phyloP scores from a whole-genome alignment of 2,888 invertebrate species.

The Seladonia tumulorum region DNA sequence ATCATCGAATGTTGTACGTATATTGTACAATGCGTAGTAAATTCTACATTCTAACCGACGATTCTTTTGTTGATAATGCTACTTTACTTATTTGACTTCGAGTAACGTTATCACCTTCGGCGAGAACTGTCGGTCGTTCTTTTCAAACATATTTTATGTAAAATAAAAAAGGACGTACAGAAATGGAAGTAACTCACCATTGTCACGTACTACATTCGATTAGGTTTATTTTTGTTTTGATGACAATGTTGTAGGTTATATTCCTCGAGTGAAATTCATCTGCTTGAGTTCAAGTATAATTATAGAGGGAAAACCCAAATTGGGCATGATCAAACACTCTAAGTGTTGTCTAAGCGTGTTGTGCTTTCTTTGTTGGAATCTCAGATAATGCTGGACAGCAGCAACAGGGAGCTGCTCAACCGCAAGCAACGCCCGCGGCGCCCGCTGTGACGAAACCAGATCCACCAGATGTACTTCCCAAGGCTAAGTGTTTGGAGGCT shows the following conservation, averaged over 20 bases:
- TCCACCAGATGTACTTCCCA: conserved; percentile 97
- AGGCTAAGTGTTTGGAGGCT: conserved; percentile 99
- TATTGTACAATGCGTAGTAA: conserved; percentile 56
- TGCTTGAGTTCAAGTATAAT: conserved; percentile 67
- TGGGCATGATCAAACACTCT: conserved; percentile 85
- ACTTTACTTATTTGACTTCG: conserved; percentile 40
- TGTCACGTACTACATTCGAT: conserved; percentile 75
- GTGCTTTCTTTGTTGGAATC: conserved; percentile 85
- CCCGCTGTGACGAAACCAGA: conserved; percentile 91
- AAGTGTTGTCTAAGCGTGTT: conserved; percentile 85
- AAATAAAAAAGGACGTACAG: conserved; percentile 61
- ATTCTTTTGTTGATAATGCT: conserved; percentile 68
- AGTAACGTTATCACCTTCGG: conserved; percentile 64
- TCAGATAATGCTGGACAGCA: conserved; percentile 85
- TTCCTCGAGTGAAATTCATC: conserved; percentile 58
- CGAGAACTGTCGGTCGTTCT: conserved; percentile 71
- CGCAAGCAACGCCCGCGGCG: conserved; percentile 88
- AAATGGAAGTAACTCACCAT: conserved; percentile 62
- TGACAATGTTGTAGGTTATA: conserved; percentile 60
- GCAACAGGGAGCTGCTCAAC: conserved; percentile 84
- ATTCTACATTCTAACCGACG: conserved; percentile 64
- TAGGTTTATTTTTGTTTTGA: conserved; percentile 74
- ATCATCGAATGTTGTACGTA: conserved; percentile 71
- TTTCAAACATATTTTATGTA: conserved; percentile 31
- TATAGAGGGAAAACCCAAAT: conserved; percentile 75